These are phyloP conservation scores for Notothenia coriiceps DNA, from an alignment of 2,113 vertebrate genomes.

Conservation along the genomic window DNA sequence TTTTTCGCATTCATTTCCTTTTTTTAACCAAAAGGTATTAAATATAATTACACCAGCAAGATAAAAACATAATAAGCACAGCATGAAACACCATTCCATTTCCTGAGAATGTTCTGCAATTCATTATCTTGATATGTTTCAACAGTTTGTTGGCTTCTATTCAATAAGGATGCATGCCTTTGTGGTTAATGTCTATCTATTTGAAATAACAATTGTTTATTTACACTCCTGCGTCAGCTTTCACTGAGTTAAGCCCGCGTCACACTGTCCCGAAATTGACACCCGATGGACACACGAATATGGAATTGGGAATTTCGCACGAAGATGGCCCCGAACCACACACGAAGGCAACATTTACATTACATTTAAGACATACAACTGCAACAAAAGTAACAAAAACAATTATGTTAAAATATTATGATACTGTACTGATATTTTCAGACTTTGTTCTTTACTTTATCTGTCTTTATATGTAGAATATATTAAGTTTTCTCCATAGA, in stretches of 20 bases:
- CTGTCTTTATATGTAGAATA: too few species aligned
- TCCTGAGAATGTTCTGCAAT: constrained; percentile 21
- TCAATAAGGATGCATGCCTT: constrained; percentile 13
- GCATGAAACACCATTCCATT: constrained; percentile 44
- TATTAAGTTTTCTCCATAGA: too few species aligned
- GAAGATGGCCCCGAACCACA: too few species aligned
- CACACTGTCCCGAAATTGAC: too few species aligned
- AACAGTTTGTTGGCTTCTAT: constrained; percentile 46
- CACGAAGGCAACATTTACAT: too few species aligned
- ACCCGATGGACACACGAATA: too few species aligned
- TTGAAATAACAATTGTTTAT: constrained; percentile 31
- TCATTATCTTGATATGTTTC: constrained; percentile 62
- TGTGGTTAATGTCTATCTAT: constrained; percentile 17
- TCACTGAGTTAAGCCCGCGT: neutral
- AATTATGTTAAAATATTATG: too few species aligned
- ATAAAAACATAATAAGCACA: constrained; percentile 73
- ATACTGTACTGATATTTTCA: too few species aligned
- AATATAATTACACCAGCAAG: constrained; percentile 71
- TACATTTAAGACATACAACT: too few species aligned
- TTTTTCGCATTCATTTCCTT: constrained; percentile 14
- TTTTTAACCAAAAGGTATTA: constrained; percentile 58
- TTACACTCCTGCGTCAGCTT: constrained; percentile 2
- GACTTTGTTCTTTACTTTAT: too few species aligned
- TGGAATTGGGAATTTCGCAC: too few species aligned
- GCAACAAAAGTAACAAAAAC: too few species aligned